These are phyloP conservation scores for Eolophus roseicapilla DNA, from an alignment of 2,113 vertebrate species.

Conservation along the genomic window DNA sequence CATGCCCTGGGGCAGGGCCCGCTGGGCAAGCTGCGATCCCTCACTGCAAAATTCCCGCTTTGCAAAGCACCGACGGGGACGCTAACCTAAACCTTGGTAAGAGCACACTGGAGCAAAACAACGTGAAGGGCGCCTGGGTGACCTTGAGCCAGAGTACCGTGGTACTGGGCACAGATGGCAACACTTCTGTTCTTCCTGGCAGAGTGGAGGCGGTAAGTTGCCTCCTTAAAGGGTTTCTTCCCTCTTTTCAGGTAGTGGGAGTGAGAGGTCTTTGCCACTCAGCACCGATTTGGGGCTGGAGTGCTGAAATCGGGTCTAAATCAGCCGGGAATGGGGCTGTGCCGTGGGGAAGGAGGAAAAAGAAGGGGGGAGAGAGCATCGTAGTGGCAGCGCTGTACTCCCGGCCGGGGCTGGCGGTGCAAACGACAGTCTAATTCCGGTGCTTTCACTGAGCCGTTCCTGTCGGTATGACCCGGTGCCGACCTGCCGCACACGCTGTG, in stretches of 20 bases:
- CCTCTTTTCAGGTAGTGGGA: background rate
- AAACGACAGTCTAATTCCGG: rapidly evolving
- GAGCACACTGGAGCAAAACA: slow-evolving; percentile 84
- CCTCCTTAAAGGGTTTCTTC: background rate
- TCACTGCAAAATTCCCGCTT: slow-evolving; percentile 79
- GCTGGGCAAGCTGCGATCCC: slow-evolving; percentile 48
- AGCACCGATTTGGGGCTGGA: background rate
- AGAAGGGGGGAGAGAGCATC: too few species aligned
- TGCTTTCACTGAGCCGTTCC: rapidly evolving
- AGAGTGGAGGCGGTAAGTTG: slow-evolving; percentile 84
- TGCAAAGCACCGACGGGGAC: slow-evolving; percentile 72
- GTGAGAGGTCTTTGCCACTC: background rate
- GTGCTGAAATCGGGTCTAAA: background rate
- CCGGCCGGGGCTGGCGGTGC: rapidly evolving
- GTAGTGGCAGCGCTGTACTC: rapidly evolving
- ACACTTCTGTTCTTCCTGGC: slow-evolving; percentile 88
- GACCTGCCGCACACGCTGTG: background rate
- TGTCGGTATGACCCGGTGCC: rapidly evolving
- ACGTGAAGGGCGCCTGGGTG: slow-evolving; percentile 83
- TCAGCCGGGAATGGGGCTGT: background rate
- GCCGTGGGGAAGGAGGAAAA: rapidly evolving
- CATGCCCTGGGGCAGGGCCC: slow-evolving; percentile 18
- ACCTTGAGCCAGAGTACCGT: slow-evolving; percentile 94
- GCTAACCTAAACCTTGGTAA: slow-evolving; percentile 75
- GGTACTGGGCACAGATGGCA: slow-evolving; percentile 92